These are phyloP conservation scores for Netelia fuscicornis DNA, from an alignment of 2,888 invertebrate genomes.

Conservation along the genomic window DNA sequence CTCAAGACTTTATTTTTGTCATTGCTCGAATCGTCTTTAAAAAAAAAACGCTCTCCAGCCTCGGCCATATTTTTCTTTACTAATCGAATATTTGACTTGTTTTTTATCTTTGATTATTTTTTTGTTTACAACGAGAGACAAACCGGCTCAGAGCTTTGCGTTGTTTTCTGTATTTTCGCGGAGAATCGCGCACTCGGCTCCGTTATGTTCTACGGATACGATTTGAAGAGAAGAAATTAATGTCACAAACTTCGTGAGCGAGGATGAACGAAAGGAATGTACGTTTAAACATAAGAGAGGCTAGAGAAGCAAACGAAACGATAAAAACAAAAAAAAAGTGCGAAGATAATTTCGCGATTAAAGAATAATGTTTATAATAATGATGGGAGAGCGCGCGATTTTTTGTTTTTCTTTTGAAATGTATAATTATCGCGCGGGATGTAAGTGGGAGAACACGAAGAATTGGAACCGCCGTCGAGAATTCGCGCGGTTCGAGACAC, in stretches of 20 bases:
- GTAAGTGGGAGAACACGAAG: conserved; percentile 10
- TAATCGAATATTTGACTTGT: conserved; percentile 2
- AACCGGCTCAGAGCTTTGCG: conserved; percentile 17
- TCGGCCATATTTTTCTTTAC: background rate
- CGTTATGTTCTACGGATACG: background rate
- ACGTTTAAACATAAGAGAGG: conserved; percentile 38
- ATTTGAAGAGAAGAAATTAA: background rate
- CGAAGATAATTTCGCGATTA: conserved; percentile 32
- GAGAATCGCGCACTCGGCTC: conserved; percentile 34
- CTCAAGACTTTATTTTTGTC: conserved; percentile 3
- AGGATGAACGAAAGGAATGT: background rate
- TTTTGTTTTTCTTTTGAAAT: background rate
- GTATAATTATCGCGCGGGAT: conserved; percentile 6
- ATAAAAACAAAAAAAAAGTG: background rate
- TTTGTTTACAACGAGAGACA: conserved; percentile 8
- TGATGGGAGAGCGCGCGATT: background rate
- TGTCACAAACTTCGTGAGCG: conserved; percentile 7
- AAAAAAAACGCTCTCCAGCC: background rate
- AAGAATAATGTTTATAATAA: conserved; percentile 19
- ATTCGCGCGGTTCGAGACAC: conserved; percentile 12
- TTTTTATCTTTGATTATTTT: background rate
- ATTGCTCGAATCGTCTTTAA: background rate
- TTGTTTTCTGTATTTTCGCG: conserved; percentile 25
- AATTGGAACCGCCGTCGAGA: conserved; percentile 13
- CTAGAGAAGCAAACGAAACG: conserved; percentile 2